Percentiles rank a stretch among this genome's conserved stretches.
Conservation (phyloP, 2,113 vertebrate species). For the Paracanthobrama guichenoti region DNA sequence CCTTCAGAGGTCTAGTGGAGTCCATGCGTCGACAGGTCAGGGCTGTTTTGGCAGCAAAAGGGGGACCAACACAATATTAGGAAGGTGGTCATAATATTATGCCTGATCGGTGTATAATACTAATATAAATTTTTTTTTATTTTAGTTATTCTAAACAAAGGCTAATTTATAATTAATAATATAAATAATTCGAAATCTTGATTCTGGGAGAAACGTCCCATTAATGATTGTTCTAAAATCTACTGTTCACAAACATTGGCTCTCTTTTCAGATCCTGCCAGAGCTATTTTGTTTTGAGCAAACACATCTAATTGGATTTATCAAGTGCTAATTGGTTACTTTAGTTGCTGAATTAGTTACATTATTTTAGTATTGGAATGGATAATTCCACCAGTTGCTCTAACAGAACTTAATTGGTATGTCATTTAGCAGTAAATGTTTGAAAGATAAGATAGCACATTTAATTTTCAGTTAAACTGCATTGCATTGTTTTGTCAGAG, state of each 20-base stretch:
- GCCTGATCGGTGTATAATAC: too few species aligned
- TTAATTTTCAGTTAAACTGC: constrained; percentile 4
- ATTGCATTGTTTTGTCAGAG: neutral
- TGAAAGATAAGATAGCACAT: constrained; percentile 11
- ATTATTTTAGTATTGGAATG: neutral
- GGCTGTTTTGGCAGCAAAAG: too few species aligned
- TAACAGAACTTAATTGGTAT: neutral
- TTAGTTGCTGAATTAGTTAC: neutral
- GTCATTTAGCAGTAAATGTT: constrained; percentile 4
- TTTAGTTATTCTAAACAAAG: neutral
- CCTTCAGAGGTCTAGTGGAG: too few species aligned
- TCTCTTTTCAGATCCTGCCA: neutral
- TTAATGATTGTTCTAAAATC: neutral
- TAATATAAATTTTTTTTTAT: too few species aligned
- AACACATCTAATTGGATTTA: neutral
- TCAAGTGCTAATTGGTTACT: neutral
- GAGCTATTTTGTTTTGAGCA: constrained; percentile 12
- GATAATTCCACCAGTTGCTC: constrained; percentile 1
- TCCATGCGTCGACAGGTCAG: too few species aligned
- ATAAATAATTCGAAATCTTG: neutral
- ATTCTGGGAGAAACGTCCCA: neutral
- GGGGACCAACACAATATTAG: too few species aligned
- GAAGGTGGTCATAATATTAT: too few species aligned
- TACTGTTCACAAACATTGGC: neutral
- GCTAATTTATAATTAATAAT: neutral